A percentile compares a stretch with the other conserved stretches of the same genome.
These are phyloP conservation scores for Scaptomyza flava DNA, from an alignment of 2,888 invertebrate species.

Conservation along the genomic window DNA sequence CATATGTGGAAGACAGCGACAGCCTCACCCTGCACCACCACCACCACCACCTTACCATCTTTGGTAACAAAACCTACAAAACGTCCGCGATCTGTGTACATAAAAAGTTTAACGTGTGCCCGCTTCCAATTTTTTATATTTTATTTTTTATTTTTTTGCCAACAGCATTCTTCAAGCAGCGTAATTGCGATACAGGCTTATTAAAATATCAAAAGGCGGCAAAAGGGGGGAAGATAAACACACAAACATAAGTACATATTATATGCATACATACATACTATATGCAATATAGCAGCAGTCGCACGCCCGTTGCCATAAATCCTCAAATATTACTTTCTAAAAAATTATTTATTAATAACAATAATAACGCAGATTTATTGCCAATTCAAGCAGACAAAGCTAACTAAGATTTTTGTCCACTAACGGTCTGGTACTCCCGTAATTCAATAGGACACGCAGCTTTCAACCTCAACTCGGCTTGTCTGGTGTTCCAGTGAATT, in stretches of 20 bases:
- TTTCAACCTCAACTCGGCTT: slow-evolving; percentile 59
- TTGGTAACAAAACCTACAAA: slow-evolving; percentile 67
- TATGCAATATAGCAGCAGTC: slow-evolving; percentile 4
- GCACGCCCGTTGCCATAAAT: slow-evolving; percentile 48
- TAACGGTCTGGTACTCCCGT: slow-evolving; percentile 63
- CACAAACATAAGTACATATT: background rate
- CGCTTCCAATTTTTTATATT: slow-evolving; percentile 8
- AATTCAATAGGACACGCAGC: slow-evolving; percentile 64
- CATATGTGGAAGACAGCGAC: slow-evolving; percentile 59
- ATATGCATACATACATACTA: background rate
- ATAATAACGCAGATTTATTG: slow-evolving; percentile 56
- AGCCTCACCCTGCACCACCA: background rate
- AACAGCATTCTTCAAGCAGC: slow-evolving; percentile 16
- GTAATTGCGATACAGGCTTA: slow-evolving; percentile 65
- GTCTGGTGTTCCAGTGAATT: slow-evolving; percentile 74
- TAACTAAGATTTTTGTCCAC: slow-evolving; percentile 36
- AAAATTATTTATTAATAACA: slow-evolving; percentile 23
- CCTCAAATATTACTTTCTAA: slow-evolving; percentile 62
- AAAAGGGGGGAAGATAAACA: background rate
- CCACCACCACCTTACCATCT: background rate
- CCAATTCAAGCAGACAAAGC: slow-evolving; percentile 41
- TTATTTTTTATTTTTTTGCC: slow-evolving; percentile 7
- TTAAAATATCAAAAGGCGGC: slow-evolving; percentile 63
- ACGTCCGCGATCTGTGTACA: slow-evolving; percentile 75
- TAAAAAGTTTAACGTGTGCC: slow-evolving; percentile 64